Conservation (phyloP, 2,113 vertebrate genomes). For the Chlorodrepanis virens region DNA sequence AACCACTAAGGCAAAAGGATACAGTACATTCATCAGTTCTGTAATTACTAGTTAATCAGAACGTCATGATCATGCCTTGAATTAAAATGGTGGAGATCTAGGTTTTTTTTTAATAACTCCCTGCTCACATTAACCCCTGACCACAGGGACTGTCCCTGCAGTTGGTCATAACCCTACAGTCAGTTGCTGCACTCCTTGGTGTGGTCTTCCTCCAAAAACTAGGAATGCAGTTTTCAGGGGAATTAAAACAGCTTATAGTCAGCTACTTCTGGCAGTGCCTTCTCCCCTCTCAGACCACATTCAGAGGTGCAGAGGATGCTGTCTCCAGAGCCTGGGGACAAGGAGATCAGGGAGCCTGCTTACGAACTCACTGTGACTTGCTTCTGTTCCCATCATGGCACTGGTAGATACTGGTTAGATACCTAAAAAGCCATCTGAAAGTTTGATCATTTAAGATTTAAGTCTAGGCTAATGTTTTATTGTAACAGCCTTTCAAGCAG, state of each 20-base stretch:
- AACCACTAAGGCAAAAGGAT: neutral
- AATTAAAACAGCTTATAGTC: neutral
- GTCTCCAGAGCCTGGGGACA: neutral
- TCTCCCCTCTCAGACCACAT: neutral
- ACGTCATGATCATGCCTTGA: neutral
- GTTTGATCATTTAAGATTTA: neutral
- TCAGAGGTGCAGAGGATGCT: neutral
- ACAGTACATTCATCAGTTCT: neutral
- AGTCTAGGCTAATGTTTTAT: neutral
- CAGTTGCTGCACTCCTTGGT: neutral
- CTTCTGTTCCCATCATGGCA: neutral
- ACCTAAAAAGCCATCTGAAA: neutral
- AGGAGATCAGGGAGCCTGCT: neutral
- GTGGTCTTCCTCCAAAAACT: neutral
- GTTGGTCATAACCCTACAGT: neutral
- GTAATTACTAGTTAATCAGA: neutral
- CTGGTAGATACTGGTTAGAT: neutral
- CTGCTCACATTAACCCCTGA: accelerated
- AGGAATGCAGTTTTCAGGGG: neutral
- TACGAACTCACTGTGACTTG: neutral
- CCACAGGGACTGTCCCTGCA: neutral
- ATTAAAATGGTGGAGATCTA: neutral
- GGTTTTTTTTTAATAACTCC: neutral
- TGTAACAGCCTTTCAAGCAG: neutral
- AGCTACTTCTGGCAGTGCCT: neutral